phyloP scores from a whole-genome alignment of 2,888 invertebrate genomes.

The Oligia latruncula region DNA sequence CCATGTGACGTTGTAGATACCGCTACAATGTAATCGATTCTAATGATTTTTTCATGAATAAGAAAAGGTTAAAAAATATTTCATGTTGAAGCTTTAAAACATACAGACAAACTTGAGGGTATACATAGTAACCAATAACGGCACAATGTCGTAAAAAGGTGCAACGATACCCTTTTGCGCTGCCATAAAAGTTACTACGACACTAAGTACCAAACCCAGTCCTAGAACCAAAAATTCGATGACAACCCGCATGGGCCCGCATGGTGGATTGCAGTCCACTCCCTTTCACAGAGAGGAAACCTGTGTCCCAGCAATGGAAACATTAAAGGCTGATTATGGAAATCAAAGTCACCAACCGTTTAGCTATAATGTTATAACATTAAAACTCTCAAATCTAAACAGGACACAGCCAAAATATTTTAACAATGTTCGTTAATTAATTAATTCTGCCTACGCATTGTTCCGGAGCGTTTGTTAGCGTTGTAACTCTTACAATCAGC shows the following conservation, averaged over 20 bases:
- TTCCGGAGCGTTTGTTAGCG: not conserved
- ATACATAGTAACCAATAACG: not conserved
- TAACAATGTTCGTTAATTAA: constrained; percentile 16
- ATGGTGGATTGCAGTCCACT: no score
- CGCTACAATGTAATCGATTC: no score
- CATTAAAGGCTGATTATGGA: no score
- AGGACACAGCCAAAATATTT: constrained; percentile 12
- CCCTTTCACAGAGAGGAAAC: no score
- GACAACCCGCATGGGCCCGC: no score
- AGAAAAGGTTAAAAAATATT: no score
- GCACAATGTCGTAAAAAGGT: constrained; percentile 40
- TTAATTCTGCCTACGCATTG: not conserved
- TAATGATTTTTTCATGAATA: no score
- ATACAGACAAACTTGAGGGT: not conserved
- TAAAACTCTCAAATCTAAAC: not conserved
- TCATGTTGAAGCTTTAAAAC: no score
- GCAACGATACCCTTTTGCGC: constrained; percentile 11
- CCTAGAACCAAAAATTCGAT: no score
- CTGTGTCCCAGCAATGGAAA: no score
- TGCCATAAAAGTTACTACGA: constrained; percentile 36
- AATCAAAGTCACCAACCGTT: not conserved
- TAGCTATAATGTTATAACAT: not conserved
- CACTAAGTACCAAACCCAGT: no score
- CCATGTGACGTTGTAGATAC: no score
- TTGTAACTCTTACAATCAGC: not conserved